Conservation (phyloP, 2,888 invertebrate genomes). For the Diaphora mendica region DNA sequence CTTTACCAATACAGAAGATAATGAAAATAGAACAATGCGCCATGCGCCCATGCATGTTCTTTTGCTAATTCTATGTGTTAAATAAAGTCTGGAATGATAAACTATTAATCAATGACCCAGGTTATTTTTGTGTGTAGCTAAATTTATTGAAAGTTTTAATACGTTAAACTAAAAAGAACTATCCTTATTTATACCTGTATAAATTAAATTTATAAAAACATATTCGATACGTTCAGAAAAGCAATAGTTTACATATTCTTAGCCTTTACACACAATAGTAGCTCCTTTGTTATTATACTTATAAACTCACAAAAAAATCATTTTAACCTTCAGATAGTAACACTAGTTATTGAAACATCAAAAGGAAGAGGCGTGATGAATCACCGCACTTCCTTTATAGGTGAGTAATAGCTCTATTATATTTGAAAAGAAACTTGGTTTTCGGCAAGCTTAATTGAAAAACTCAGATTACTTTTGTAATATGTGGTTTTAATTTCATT, state of each 20-base stretch:
- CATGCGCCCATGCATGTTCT: too few relatives aligned
- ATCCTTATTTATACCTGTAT: too few relatives aligned
- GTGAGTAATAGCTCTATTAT: not conserved
- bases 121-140: not conserved
- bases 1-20: not conserved
- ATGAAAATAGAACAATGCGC: not conserved
- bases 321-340: not conserved
- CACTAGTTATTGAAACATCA: not conserved
- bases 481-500: not conserved
- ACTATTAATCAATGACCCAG: not conserved
- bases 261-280: not conserved
- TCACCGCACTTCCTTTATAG: conserved; percentile 1
- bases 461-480: not conserved
- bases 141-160: too few relatives aligned
- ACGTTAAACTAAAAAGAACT: too few relatives aligned
- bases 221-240: not conserved
- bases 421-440: not conserved
- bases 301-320: not conserved
- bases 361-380: conserved; percentile 7
- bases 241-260: not conserved
- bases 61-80: not conserved
- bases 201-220: not conserved
- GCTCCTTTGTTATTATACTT: not conserved
- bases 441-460: not conserved
- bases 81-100: not conserved